phyloP scores from a whole-genome alignment of 2,113 vertebrate species.

The Antigone vipio region DNA sequence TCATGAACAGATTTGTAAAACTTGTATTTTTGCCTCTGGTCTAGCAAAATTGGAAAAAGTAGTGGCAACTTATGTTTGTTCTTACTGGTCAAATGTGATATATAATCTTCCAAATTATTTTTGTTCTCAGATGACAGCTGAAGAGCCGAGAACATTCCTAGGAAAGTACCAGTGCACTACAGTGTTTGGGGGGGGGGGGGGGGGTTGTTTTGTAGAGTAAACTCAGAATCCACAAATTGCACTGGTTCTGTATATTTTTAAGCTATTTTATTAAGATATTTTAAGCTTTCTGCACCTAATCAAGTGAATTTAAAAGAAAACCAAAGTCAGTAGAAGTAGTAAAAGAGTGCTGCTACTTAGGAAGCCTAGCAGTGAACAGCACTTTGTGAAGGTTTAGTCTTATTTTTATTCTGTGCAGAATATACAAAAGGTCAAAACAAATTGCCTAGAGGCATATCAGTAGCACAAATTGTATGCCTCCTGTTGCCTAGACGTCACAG shows the following conservation, averaged over 20 bases:
- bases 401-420: constrained; percentile 10
- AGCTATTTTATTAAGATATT: background rate
- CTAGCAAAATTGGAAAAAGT: background rate
- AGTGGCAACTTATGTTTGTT: background rate
- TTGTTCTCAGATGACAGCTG: background rate
- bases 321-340: background rate
- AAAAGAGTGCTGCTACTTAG: background rate
- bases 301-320: background rate
- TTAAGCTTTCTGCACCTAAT: background rate
- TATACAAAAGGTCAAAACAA: constrained; percentile 35
- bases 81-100: background rate
- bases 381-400: background rate
- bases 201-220: background rate
- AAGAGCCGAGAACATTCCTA: background rate
- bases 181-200: rapidly evolving
- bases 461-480: constrained; percentile 3
- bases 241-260: background rate
- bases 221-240: background rate
- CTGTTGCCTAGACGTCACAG: constrained; percentile 5
- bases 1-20: background rate
- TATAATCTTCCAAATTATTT: background rate
- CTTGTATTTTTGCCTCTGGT: background rate
- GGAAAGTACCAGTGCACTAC: background rate
- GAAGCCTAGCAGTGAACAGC: background rate
- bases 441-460: constrained; percentile 8